phyloP scores from a whole-genome alignment of 2,797 vertebrate genomes.

The Yasuhikotakia modesta region DNA sequence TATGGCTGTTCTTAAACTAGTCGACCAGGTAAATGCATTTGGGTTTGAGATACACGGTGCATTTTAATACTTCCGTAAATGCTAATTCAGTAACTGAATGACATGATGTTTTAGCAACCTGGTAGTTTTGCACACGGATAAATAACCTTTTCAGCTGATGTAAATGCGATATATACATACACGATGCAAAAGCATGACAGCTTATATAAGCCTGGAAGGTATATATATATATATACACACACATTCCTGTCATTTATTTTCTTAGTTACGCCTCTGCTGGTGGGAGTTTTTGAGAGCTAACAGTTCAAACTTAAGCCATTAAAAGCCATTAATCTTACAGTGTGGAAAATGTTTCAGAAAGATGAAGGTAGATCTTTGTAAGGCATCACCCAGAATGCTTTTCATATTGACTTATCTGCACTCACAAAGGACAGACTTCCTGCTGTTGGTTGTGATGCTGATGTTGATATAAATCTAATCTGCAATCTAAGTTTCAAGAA shows the following conservation, averaged over 20 bases:
- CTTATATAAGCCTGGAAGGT: not conserved
- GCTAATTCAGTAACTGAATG: not conserved
- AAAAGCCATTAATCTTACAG: not conserved
- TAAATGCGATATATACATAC: not conserved
- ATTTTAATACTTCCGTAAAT: not conserved
- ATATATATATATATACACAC: no score
- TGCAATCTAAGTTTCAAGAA: not conserved
- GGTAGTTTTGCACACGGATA: not conserved
- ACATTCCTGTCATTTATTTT: not conserved
- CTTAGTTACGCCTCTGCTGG: no score
- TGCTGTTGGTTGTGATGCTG: constrained; percentile 30
- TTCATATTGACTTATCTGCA: constrained; percentile 1
- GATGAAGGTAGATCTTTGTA: not conserved
- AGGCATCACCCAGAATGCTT: no score
- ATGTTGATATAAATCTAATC: constrained; percentile 28
- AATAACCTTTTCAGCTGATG: not conserved
- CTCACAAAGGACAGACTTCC: constrained; percentile 23
- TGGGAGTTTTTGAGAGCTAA: not conserved
- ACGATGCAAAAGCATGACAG: not conserved
- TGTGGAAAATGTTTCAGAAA: not conserved
- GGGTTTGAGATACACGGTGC: not conserved
- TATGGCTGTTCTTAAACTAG: constrained; percentile 84
- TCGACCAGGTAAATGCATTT: constrained; percentile 74
- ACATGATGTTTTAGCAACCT: not conserved
- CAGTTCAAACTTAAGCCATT: not conserved